Percentiles rank a stretch among this genome's conserved stretches.
phyloP scores from a whole-genome alignment of 1,140 invertebrate genomes.

The Panonychus citri region DNA sequence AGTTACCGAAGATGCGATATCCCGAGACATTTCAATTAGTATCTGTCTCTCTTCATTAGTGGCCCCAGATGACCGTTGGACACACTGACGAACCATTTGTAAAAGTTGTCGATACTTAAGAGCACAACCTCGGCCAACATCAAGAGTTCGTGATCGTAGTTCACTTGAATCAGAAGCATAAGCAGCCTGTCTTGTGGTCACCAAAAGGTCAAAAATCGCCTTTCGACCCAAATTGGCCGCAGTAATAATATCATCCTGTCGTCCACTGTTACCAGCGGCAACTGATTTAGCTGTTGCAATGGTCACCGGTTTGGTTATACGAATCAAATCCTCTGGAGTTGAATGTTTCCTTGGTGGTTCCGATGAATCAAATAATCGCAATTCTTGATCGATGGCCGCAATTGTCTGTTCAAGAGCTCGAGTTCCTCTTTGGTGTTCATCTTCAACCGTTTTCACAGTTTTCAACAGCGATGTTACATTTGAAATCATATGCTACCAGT shows the following conservation, averaged over 20 bases:
- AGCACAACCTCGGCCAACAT: slow-evolving; percentile 57
- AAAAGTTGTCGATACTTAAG: slow-evolving; percentile 65
- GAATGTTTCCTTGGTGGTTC: slow-evolving; percentile 36
- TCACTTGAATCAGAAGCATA: slow-evolving; percentile 61
- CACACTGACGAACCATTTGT: slow-evolving; percentile 48
- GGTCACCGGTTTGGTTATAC: slow-evolving; percentile 79
- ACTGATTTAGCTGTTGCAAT: slow-evolving; percentile 84
- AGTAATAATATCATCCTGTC: slow-evolving; percentile 85
- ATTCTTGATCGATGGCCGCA: slow-evolving; percentile 89
- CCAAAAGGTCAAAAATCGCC: slow-evolving; percentile 78
- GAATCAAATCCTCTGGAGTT: slow-evolving; percentile 71
- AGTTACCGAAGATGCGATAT: slow-evolving; percentile 68
- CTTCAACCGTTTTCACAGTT: slow-evolving; percentile 95
- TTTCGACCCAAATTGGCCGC: slow-evolving; percentile 91
- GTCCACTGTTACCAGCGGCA: slow-evolving; percentile 70
- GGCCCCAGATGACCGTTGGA: slow-evolving; percentile 18
- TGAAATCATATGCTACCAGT: slow-evolving; percentile 93
- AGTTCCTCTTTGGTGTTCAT: slow-evolving; percentile 86
- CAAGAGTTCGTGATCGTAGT: slow-evolving; percentile 43
- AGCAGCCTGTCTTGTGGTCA: slow-evolving; percentile 61
- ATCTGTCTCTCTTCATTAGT: slow-evolving; percentile 33
- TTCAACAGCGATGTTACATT: slow-evolving; percentile 94
- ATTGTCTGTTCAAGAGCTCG: slow-evolving; percentile 89
- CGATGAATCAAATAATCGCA: slow-evolving; percentile 32
- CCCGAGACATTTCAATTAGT: slow-evolving; percentile 41